Evolutionary conservation across 2,888 invertebrate genomes (phyloP).

Genomic region (Drosophila borborema): DNA sequence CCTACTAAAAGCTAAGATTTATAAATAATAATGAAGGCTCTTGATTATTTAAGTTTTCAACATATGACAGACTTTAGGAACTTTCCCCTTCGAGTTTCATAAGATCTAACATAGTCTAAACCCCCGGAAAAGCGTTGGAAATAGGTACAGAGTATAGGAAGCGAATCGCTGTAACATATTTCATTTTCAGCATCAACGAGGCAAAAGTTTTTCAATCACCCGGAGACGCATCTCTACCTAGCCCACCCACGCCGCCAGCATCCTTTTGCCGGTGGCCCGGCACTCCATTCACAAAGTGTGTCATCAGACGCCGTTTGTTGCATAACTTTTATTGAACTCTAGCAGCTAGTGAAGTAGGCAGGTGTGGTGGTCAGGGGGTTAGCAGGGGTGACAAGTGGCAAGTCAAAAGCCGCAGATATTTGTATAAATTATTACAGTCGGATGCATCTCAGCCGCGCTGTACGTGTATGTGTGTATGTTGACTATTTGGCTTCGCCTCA

Average conservation of each 20-base stretch:
- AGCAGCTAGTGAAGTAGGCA: conserved; percentile 30
- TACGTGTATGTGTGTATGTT: conserved; percentile 32
- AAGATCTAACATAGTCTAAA: neutral
- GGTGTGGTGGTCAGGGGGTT: neutral
- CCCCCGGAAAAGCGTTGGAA: neutral
- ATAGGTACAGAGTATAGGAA: conserved; percentile 4
- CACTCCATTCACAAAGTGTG: conserved; percentile 60
- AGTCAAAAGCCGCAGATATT: conserved; percentile 79
- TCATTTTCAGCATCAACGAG: conserved; percentile 75
- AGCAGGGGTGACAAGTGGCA: conserved; percentile 69
- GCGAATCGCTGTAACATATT: conserved; percentile 64
- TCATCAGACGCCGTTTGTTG: conserved; percentile 65
- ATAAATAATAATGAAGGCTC: neutral
- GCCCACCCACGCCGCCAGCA: conserved; percentile 10
- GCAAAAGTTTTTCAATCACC: conserved; percentile 77
- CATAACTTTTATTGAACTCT: conserved; percentile 81
- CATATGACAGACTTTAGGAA: neutral
- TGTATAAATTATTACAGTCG: conserved; percentile 74
- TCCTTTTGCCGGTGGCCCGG: conserved; percentile 19
- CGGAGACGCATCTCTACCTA: conserved; percentile 47
- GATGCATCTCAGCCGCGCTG: conserved; percentile 53
- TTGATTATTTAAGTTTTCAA: neutral
- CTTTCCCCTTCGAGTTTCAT: neutral
- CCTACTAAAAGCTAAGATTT: too few relatives aligned
- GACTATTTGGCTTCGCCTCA: conserved; percentile 34